Conservation (phyloP, 2,888 invertebrate species). For the Empis livida region DNA sequence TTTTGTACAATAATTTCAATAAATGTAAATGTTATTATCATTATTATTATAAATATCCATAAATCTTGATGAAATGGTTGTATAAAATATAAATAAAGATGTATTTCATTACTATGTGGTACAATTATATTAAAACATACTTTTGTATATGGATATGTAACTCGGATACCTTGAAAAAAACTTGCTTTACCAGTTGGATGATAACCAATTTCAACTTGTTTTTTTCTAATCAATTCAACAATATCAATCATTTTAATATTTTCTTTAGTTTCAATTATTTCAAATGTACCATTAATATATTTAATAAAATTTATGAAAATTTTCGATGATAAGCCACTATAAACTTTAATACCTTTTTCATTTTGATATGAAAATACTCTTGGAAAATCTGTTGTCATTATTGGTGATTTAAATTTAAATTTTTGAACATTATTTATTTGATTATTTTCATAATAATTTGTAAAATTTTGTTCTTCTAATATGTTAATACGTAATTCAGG, state of each 20-base stretch:
- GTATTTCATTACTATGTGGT: background rate
- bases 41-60: background rate
- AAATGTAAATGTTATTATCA: background rate
- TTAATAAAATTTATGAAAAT: background rate
- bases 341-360: background rate
- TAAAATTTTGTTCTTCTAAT: background rate
- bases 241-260: background rate
- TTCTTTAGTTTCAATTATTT: background rate
- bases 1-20: background rate
- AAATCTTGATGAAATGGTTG: background rate
- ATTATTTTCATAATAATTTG: background rate
- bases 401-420: constrained; percentile 6
- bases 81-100: background rate
- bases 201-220: background rate
- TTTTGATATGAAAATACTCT: constrained; percentile 3
- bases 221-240: background rate
- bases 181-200: background rate
- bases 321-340: background rate
- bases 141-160: background rate
- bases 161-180: background rate
- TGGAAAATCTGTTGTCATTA: constrained; percentile 4
- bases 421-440: constrained; percentile 1
- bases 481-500: constrained; percentile 1
- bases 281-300: background rate
- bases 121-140: background rate